Base-by-base conservation (phyloP, 2,797 vertebrate species). In the Characodon lateralis region DNA sequence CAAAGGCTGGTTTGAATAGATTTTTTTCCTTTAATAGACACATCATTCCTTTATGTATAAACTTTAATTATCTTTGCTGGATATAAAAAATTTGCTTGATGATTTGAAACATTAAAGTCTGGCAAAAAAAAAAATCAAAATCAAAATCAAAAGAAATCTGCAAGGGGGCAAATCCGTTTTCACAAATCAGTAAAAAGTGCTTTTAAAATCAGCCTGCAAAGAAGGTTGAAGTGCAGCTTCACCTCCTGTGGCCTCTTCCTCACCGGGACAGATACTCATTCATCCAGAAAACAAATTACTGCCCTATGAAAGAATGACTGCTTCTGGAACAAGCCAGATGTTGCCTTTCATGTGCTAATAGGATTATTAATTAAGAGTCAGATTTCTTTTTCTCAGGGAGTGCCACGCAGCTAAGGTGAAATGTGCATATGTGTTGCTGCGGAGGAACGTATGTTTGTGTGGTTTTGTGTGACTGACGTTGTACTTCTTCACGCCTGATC, bases 341-440 rank as follows among this genome's bases (percentile, higher is more conserved):
- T 92, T 92, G 88, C 86, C 93, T 93, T 92, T 94, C 92, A 89
- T 92, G 93, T 93, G 93, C 80, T 94, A 94, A 95, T 92, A 91
- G 86, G 83, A 92, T 93, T 94, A 93, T 94, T 95, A 91, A 93
- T 94, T 91, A 93, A 88, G 86, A 82, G 76, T 72, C 77, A 0
- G 72, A 72, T 80, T 78, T 72, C 50, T 74, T 66, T 66, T 73
- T 74, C 26, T 74, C 65, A 26, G 31, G 48, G 72, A 83, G 77
- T 6, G 8, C 28, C 71, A 71, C 7, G 22, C 75, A 72, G 72
- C 56, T 41, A 72, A 89, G 85, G 83, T 86, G 85, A 83, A 82
- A 74, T 51, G 61, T 22, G 51, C 50, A 68, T 13, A 55, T 71
- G 51, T 81, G 80, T n/a, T 35, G 55, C 35, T 35, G 71, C 72